Evolutionary conservation across 2,797 vertebrate genomes (phyloP), one percentile per base, ranked within the genome.

Genomic region (Lepus oiostolus): DNA sequence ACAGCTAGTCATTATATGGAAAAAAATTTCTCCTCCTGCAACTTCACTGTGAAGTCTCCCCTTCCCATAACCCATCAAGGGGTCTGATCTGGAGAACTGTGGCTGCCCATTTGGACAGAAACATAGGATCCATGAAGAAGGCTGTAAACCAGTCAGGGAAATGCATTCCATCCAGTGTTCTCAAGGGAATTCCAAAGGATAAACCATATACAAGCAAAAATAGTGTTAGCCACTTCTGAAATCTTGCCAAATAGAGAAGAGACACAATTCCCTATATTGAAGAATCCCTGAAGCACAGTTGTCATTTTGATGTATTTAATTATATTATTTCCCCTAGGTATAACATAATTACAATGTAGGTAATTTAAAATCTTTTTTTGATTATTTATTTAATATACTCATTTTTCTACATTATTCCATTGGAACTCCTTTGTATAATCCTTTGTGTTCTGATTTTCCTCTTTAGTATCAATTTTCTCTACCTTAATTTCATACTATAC

Each of bases 241-340:
- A 77, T 17, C 79, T 92, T 67, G 35, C 2, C 28, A 63, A 81
- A 58, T 42, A 87, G 38, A 85, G 10, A 65, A 42, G 35, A 50
- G 60, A 93, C 82, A 88, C 74, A 32, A 70, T 7, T 2, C 1
- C 35, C 9, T 85, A 1, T 65, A 60, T 38, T 70, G 11, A 6
- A 87, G 85, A 83, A 71, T 5, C 28, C 17, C 0, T 75, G 70
- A 89, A 17, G 14, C 4, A 71, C 24, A 32, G 11, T 63, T 89
- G 28, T 88, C 28, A 71, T 86, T 79, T 62, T 32, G 12, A 58
- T 52, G 10, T 35, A 88, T 81, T 93, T 75, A 93, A 83, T 81
- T 71, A 85, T 70, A 54, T 80, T 35, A 7, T 35, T 85, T 85
- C 77, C 63, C 24, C 24, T 74, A 28, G 21, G 30, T 88, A 42